Percentiles rank a stretch among this genome's conserved stretches.
Conservation (phyloP, 2,113 vertebrate species). For the Paracanthobrama guichenoti region DNA sequence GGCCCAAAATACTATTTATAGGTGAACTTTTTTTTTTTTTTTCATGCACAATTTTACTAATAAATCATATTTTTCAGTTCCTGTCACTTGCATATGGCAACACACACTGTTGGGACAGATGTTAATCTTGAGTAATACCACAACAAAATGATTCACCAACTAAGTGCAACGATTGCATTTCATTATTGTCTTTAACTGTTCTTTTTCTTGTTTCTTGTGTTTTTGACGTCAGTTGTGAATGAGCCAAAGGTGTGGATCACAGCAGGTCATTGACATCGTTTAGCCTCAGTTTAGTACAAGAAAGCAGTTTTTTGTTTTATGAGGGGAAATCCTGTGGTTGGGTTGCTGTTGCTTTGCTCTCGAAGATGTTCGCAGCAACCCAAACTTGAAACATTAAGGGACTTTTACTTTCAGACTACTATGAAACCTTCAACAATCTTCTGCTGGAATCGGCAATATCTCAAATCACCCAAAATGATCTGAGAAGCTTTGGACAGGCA, state of each 20-base stretch:
- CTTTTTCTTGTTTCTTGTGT: neutral
- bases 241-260: slow-evolving; percentile 28
- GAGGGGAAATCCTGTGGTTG: neutral
- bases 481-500: neutral
- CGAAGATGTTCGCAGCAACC: neutral
- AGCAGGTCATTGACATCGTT: neutral
- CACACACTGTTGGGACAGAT: neutral
- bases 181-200: neutral
- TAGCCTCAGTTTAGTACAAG: no score
- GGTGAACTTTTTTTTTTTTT: neutral
- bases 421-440: neutral
- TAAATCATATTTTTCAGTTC: neutral
- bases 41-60: neutral
- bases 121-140: neutral
- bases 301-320: no score
- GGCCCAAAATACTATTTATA: neutral
- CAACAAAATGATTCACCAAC: neutral
- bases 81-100: neutral
- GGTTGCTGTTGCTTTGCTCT: neutral
- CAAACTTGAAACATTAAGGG: neutral
- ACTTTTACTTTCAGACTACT: slow-evolving; percentile 2
- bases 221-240: slow-evolving; percentile 2
- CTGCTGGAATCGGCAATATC: neutral
- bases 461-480: neutral
- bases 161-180: neutral